These are phyloP conservation scores for Drosophila mimetica DNA, from an alignment of 2,888 invertebrate genomes.

Conservation along the genomic window DNA sequence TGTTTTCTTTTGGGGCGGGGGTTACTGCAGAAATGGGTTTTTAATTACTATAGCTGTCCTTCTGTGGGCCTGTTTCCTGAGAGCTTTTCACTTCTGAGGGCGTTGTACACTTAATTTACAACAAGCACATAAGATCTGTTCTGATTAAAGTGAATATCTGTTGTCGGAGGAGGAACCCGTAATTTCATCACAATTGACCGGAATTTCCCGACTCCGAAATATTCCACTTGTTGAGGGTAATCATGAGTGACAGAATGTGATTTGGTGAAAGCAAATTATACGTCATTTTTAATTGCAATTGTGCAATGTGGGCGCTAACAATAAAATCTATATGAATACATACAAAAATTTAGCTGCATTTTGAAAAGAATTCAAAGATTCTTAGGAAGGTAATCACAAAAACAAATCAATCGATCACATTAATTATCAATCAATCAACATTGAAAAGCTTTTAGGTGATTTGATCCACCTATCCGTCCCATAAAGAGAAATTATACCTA, in stretches of 20 bases:
- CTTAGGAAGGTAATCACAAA: not conserved
- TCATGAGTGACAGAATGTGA: not conserved
- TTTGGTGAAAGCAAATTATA: not conserved
- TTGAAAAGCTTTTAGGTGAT: not conserved
- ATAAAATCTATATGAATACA: too few relatives aligned
- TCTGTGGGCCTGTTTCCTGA: constrained; percentile 12
- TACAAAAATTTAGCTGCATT: too few relatives aligned
- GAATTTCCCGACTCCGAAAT: constrained; percentile 15
- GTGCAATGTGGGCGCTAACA: not conserved
- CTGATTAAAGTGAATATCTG: constrained; percentile 38
- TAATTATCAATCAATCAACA: not conserved
- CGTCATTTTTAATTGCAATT: not conserved
- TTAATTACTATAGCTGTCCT: constrained; percentile 60
- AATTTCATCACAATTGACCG: constrained; percentile 31
- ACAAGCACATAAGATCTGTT: constrained; percentile 51
- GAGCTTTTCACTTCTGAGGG: constrained; percentile 29
- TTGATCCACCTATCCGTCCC: not conserved
- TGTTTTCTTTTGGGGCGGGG: not conserved
- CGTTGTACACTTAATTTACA: constrained; percentile 41
- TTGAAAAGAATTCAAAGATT: too few relatives aligned
- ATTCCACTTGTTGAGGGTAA: constrained; percentile 6
- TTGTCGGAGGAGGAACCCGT: constrained; percentile 8
- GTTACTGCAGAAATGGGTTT: constrained; percentile 57
- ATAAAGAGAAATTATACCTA: not conserved
- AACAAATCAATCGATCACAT: not conserved